Evolutionary conservation across 53 echinoderm and acorn worm species (phyloP).

Genomic region (Temnopleurus reevesii): DNA sequence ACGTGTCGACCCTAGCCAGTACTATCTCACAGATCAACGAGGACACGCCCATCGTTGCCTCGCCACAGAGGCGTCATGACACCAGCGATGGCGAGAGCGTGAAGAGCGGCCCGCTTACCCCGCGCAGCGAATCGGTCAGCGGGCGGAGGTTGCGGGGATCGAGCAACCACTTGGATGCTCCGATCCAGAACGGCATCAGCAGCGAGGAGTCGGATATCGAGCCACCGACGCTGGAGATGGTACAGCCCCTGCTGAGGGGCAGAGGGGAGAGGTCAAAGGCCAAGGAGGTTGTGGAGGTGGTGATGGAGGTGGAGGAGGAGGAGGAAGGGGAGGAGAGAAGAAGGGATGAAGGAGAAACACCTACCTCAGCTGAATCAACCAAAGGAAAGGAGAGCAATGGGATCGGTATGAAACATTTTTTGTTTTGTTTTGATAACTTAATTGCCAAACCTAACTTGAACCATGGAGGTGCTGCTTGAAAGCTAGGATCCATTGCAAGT

Average conservation of each 20-base stretch:
- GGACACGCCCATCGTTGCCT: background rate
- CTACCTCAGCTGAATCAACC: slow-evolving; percentile 42
- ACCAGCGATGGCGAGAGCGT: slow-evolving; percentile 81
- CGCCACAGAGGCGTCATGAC: background rate
- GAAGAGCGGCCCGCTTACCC: slow-evolving; percentile 63
- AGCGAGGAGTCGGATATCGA: slow-evolving; percentile 42
- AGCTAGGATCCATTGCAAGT: too few species aligned
- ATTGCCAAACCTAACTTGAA: background rate
- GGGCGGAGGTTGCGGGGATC: background rate
- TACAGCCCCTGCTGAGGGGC: background rate
- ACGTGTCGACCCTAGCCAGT: slow-evolving; percentile 24
- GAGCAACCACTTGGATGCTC: background rate
- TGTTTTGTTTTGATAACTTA: background rate
- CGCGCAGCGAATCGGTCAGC: background rate
- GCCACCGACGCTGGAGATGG: slow-evolving; percentile 39
- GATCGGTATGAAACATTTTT: background rate
- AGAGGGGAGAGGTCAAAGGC: slow-evolving; percentile 9
- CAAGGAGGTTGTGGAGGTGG: background rate
- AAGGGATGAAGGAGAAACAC: background rate
- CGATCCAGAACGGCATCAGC: slow-evolving; percentile 22
- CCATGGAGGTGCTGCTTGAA: too few species aligned
- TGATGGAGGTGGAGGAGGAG: background rate
- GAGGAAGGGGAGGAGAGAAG: background rate
- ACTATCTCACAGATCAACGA: slow-evolving; percentile 39
- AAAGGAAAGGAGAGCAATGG: slow-evolving; percentile 9